Conservation (phyloP, 2,797 vertebrate genomes). For the Sternarchorhynchus goeldii region DNA sequence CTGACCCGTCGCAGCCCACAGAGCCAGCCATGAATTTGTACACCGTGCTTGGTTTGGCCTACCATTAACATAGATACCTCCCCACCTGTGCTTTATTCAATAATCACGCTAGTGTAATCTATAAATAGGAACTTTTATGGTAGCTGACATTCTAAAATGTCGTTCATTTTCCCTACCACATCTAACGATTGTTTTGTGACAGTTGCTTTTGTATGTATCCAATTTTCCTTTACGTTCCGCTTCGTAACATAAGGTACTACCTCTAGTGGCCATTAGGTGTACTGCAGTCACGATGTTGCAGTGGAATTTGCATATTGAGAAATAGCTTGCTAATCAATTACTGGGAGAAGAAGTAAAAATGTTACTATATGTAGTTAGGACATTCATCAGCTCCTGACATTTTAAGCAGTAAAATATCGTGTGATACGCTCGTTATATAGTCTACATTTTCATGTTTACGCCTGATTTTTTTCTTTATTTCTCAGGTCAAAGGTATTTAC, state of each 20-base stretch:
- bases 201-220: not conserved
- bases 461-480: no score
- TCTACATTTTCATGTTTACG: no score
- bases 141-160: not conserved
- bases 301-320: constrained; percentile 8
- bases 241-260: not conserved
- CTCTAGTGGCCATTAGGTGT: constrained; percentile 12
- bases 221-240: not conserved
- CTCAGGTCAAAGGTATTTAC: no score
- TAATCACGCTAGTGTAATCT: no score
- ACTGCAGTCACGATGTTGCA: constrained; percentile 19
- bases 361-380: not conserved
- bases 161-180: not conserved
- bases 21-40: no score
- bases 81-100: not conserved
- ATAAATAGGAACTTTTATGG: not conserved
- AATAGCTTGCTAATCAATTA: not conserved
- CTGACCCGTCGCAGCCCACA: no score
- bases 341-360: not conserved
- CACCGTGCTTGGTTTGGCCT: no score
- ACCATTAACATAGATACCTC: no score
- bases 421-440: no score
- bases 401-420: not conserved
- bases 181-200: constrained; percentile 18
- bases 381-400: not conserved